Evolutionary conservation across 2,888 invertebrate species (phyloP).

Genomic region (Plutella xylostella): DNA sequence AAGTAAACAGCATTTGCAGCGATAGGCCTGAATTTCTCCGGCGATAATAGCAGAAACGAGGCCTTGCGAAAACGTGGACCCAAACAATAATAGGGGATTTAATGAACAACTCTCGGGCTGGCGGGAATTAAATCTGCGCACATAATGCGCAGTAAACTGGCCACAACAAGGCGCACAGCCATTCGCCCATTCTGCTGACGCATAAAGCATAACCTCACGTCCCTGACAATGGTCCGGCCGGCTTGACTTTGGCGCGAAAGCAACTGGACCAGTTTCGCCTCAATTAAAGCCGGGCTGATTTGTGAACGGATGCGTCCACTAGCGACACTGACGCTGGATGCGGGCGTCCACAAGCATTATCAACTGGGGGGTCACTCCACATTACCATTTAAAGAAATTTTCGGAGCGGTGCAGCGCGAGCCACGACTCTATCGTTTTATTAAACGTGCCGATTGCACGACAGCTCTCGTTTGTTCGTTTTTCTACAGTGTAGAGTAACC

Average conservation of each 20-base stretch:
- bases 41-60: constrained; percentile 1
- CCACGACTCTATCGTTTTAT: too few relatives aligned
- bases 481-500: too few relatives aligned
- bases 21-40: neutral
- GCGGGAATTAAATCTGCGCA: neutral
- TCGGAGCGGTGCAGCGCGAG: too few relatives aligned
- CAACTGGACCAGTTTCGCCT: constrained; percentile 9
- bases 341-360: constrained; percentile 1
- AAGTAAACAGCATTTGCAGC: too few relatives aligned
- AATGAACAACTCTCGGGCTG: neutral
- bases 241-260: constrained; percentile 6
- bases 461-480: too few relatives aligned
- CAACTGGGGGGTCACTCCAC: too few relatives aligned
- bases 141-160: constrained; percentile 5
- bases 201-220: constrained; percentile 4
- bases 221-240: constrained; percentile 1
- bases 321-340: constrained; percentile 13
- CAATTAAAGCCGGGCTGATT: constrained; percentile 27
- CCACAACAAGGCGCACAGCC: neutral
- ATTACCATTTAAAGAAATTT: too few relatives aligned
- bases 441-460: too few relatives aligned
- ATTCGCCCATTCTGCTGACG: neutral
- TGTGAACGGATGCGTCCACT: constrained; percentile 25
- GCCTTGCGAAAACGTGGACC: constrained; percentile 1
- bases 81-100: constrained; percentile 4